These are phyloP conservation scores for Coturnix japonica DNA, from an alignment of 2,113 vertebrate species.

Conservation along the genomic window DNA sequence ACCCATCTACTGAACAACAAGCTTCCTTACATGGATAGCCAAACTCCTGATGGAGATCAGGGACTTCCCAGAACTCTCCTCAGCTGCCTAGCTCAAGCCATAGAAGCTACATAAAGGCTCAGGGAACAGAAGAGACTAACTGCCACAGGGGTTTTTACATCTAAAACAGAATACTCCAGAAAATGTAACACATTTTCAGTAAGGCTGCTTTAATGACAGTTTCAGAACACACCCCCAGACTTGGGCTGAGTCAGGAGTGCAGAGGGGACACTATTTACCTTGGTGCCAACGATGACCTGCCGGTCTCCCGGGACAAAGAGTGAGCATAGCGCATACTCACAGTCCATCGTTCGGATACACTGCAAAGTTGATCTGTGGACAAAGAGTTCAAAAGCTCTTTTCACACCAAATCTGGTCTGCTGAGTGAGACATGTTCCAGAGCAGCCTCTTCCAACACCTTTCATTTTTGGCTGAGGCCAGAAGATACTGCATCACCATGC, in stretches of 20 bases:
- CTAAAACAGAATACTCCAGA: background rate
- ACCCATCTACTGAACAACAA: background rate
- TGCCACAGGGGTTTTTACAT: background rate
- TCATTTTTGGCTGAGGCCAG: background rate
- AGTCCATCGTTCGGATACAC: conserved; percentile 94
- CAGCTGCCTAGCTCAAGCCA: background rate
- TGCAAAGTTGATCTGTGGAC: conserved; percentile 88
- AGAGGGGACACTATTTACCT: conserved; percentile 77
- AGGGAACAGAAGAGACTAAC: background rate
- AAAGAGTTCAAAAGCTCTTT: background rate
- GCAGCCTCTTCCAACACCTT: background rate
- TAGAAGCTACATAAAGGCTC: background rate
- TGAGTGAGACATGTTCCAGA: background rate
- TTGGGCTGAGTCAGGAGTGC: background rate
- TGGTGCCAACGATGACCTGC: conserved; percentile 93
- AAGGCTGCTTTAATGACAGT: background rate
- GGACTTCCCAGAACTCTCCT: background rate
- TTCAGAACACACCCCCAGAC: background rate
- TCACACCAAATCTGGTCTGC: background rate
- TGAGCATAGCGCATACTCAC: conserved; percentile 93
- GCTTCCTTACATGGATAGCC: background rate
- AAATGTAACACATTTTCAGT: background rate
- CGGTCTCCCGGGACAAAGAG: conserved; percentile 95
- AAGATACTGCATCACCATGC: background rate
- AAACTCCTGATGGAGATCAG: background rate